phyloP scores from a whole-genome alignment of 2,797 vertebrate species.

The Eulemur albifrons region DNA sequence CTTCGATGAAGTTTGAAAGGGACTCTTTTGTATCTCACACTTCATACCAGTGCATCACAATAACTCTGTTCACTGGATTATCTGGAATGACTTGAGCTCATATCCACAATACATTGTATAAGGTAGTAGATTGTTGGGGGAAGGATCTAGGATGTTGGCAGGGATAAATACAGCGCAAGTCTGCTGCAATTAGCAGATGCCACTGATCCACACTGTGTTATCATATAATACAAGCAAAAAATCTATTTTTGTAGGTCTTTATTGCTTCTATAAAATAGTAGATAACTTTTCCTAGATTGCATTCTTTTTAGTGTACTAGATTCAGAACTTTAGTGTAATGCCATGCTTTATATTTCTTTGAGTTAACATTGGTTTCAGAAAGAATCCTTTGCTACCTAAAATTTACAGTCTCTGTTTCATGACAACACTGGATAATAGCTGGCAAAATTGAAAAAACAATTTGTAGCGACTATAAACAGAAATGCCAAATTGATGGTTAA shows the following conservation, averaged over 20 bases:
- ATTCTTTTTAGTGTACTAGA: slow-evolving; percentile 79
- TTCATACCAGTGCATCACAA: slow-evolving; percentile 88
- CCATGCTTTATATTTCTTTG: slow-evolving; percentile 84
- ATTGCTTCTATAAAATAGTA: slow-evolving; percentile 81
- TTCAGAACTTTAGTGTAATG: slow-evolving; percentile 84
- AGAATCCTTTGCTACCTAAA: slow-evolving; percentile 84
- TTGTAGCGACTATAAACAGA: slow-evolving; percentile 81
- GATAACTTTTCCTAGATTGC: slow-evolving; percentile 76
- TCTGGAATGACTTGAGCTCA: slow-evolving; percentile 84
- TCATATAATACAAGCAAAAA: slow-evolving; percentile 81
- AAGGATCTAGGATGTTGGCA: slow-evolving; percentile 72
- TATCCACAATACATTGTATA: slow-evolving; percentile 84
- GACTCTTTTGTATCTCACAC: slow-evolving; percentile 78
- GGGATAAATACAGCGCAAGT: slow-evolving; percentile 75
- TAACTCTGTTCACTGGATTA: slow-evolving; percentile 86
- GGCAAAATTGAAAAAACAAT: slow-evolving; percentile 78
- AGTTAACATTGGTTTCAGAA: slow-evolving; percentile 84
- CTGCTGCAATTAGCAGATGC: slow-evolving; percentile 62
- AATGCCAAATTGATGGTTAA: slow-evolving; percentile 82
- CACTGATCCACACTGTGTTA: slow-evolving; percentile 77
- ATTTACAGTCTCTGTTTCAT: slow-evolving; percentile 80
- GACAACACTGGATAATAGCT: slow-evolving; percentile 87
- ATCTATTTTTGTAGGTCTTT: slow-evolving; percentile 83
- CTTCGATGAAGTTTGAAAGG: slow-evolving; percentile 94
- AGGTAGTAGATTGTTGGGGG: slow-evolving; percentile 66